phyloP scores from a whole-genome alignment of 2,888 invertebrate species.

The Pseudoips prasinana region DNA sequence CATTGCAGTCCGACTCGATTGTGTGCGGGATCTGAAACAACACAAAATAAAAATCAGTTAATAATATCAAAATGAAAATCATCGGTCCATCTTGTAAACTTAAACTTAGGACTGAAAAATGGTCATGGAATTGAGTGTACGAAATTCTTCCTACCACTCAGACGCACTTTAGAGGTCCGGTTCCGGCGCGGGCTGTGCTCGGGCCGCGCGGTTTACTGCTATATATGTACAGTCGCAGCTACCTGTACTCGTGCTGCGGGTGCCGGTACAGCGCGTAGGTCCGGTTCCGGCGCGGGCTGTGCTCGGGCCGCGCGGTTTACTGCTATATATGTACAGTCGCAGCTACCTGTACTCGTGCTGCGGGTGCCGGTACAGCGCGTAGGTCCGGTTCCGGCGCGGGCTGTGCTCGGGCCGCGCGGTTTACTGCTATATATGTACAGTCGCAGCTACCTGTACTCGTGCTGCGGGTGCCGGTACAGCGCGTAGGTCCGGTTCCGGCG shows the following conservation, averaged over 20 bases:
- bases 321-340: no score
- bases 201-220: no score
- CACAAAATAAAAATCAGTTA: no score
- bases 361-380: constrained; percentile 15
- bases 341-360: constrained; percentile 30
- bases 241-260: constrained; percentile 30
- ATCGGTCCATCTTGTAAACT: no score
- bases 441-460: constrained; percentile 27
- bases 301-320: no score
- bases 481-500: constrained; percentile 13
- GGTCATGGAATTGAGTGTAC: no score
- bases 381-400: constrained; percentile 11
- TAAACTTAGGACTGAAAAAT: no score
- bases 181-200: constrained; percentile 1
- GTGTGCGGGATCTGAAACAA: no score
- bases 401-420: constrained; percentile 6
- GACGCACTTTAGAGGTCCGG: no score
- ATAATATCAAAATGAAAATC: background rate
- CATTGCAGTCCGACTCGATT: no score
- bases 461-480: constrained; percentile 17
- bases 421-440: no score
- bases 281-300: constrained; percentile 9
- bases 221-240: background rate
- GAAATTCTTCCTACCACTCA: no score
- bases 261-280: constrained; percentile 16